Percentiles rank a stretch among this genome's conserved stretches.
Conservation (phyloP, 2,113 vertebrate genomes). For the Copsychus sechellarum region DNA sequence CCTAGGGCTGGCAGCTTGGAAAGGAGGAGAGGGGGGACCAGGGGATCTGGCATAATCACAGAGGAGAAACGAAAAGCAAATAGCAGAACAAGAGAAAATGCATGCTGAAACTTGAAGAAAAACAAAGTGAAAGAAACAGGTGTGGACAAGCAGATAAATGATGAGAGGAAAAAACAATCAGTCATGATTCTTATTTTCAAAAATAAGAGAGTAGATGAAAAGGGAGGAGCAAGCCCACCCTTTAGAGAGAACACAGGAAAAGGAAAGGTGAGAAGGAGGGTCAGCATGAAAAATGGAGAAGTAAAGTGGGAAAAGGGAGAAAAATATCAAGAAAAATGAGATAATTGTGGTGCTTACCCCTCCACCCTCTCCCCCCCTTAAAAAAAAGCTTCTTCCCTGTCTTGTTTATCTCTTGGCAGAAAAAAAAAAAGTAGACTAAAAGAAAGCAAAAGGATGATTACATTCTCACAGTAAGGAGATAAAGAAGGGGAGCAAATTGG, state of each 20-base stretch:
- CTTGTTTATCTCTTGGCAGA: not conserved
- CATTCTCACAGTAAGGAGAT: constrained; percentile 18
- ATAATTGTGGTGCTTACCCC: not conserved
- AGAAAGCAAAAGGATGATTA: constrained; percentile 48
- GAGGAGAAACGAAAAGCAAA: not conserved
- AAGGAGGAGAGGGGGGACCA: not conserved
- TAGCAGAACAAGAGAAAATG: constrained; percentile 13
- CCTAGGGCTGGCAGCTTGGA: not conserved
- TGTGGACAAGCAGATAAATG: constrained; percentile 28
- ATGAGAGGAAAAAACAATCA: not conserved
- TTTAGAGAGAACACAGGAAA: not conserved
- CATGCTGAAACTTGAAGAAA: constrained; percentile 44
- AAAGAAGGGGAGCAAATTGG: constrained; percentile 18
- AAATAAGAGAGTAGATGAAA: constrained; percentile 43
- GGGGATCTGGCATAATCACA: not conserved
- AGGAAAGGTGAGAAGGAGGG: constrained; percentile 18
- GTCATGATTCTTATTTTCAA: constrained; percentile 37
- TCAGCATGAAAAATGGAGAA: constrained; percentile 8
- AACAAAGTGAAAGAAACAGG: constrained; percentile 49
- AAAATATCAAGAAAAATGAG: not conserved
- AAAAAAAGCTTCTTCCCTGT: not conserved
- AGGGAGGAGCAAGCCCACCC: not conserved
- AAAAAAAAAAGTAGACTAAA: not conserved
- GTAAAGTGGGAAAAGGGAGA: not conserved
- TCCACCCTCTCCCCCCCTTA: too few species aligned